Percentiles rank a stretch among this genome's conserved stretches.
These are phyloP conservation scores for Colossoma macropomum DNA, from an alignment of 2,113 vertebrate species.

Conservation along the genomic window DNA sequence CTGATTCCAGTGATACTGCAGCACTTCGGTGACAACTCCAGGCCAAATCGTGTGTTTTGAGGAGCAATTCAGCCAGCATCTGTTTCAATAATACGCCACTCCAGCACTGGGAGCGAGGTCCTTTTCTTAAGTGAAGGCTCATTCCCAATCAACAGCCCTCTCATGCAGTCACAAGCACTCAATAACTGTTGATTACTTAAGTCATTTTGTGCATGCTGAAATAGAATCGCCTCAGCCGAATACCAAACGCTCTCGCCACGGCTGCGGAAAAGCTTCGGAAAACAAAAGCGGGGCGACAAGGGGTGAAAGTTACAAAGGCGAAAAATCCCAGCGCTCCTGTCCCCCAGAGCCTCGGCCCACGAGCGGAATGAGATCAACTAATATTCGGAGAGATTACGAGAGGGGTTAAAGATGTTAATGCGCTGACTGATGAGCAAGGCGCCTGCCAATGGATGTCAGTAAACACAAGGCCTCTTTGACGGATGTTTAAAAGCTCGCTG, in stretches of 20 bases:
- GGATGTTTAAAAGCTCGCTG: conserved; percentile 47
- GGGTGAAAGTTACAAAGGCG: conserved; percentile 32
- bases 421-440: conserved; percentile 50
- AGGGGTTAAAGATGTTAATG: conserved; percentile 38
- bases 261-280: neutral
- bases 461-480: conserved; percentile 45
- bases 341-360: neutral
- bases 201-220: conserved; percentile 48
- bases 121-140: conserved; percentile 50
- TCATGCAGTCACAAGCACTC: conserved; percentile 58
- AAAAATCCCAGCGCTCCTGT: conserved; percentile 9
- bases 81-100: conserved; percentile 50
- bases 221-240: conserved; percentile 40
- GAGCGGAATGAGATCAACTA: conserved; percentile 30
- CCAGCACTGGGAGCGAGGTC: conserved; percentile 36
- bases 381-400: conserved; percentile 35
- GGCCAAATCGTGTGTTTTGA: conserved; percentile 51
- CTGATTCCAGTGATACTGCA: conserved; percentile 7
- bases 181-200: conserved; percentile 60
- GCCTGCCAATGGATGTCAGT: conserved; percentile 55
- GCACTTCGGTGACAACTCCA: conserved; percentile 40
- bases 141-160: conserved; percentile 59
- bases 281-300: conserved; percentile 19
- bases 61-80: conserved; percentile 44
- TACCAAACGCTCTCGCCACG: conserved; percentile 32